Evolutionary conservation across 2,888 invertebrate species (phyloP).

Genomic region (Aricia artaxerxes): DNA sequence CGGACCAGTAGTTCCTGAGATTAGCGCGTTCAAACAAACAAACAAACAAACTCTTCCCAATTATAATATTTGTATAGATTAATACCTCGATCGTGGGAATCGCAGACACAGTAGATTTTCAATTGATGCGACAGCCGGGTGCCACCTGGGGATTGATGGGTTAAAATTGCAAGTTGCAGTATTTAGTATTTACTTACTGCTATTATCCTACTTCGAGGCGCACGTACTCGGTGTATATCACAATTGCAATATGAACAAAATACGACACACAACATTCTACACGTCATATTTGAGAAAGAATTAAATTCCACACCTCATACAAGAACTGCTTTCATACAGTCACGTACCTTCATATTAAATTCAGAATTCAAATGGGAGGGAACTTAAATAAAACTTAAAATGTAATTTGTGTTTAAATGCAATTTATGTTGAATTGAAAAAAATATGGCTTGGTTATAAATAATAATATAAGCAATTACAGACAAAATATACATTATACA

Average conservation of each 20-base stretch:
- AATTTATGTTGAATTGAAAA: neutral
- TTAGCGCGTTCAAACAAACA: too few species aligned
- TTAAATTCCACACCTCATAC: neutral
- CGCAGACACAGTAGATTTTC: too few species aligned
- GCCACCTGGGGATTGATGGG: too few species aligned
- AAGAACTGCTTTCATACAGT: neutral
- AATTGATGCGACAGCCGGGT: too few species aligned
- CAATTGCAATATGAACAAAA: neutral
- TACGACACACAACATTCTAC: neutral
- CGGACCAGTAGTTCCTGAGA: too few species aligned
- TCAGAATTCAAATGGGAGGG: neutral
- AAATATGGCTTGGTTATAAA: too few species aligned
- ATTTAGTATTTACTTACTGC: neutral
- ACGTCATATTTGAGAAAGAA: conserved; percentile 11
- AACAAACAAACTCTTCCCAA: too few species aligned
- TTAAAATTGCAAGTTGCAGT: neutral
- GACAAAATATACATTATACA: too few species aligned
- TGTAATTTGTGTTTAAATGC: neutral
- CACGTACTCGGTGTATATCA: neutral
- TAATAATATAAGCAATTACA: too few species aligned
- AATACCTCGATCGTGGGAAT: too few species aligned
- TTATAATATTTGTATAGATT: too few species aligned
- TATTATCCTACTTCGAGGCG: neutral
- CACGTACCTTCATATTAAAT: conserved; percentile 17
- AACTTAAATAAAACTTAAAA: neutral